Base-by-base conservation (phyloP, 2,797 vertebrate species). In the Hoplostethus atlanticus region DNA sequence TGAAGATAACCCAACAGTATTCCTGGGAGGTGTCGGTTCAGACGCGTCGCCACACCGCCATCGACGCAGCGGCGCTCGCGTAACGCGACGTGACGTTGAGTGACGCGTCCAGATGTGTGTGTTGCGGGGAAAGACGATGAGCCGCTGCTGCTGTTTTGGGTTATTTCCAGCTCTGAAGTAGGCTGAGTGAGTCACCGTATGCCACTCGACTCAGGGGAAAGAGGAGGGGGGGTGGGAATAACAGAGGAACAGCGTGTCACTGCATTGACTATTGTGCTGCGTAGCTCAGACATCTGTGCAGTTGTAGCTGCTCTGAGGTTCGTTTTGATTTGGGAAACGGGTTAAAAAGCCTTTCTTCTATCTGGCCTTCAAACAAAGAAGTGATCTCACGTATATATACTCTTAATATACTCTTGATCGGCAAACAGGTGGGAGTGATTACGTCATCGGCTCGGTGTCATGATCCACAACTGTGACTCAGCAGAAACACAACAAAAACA, bases 71-170 rank as follows among this genome's bases (percentile, higher is more conserved):
- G 40, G 16, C 13, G 11, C 47, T 48, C n/a, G 47, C 47, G 4
- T 48, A 48, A 48, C 11, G 12, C 40, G 3, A n/a, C 13, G 16
- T n/a, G 47, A 12, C 9, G n/a, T 16, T 48, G 15, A 48, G 13
- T 16, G 47, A n/a, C 47, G 8, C 68, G 0, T 71, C 79, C 85
- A 87, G 80, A 83, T 76, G 77, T 21, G 21, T 83, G 77, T 31
- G 48, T 17, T 48, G 12, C 38, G 30, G 64, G 50, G 64, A 40
- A 0, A 21, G 55, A 11, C 58, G 70, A 47, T 66, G 42, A 46
- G 6, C 11, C 38, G 16, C 16, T 40, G 82, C 61, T 74, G 75
- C 50, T 59, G 84, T 69, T 81, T 48, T 71, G 65, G 71, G 79
- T 66, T 73, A 73, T 80, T 82, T 88, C 73, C 83, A 78, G 73